Evolutionary conservation across 37 sponge, comb jelly and placozoan genomes (phyloP).

Genomic region (Chondrosia reniformis): DNA sequence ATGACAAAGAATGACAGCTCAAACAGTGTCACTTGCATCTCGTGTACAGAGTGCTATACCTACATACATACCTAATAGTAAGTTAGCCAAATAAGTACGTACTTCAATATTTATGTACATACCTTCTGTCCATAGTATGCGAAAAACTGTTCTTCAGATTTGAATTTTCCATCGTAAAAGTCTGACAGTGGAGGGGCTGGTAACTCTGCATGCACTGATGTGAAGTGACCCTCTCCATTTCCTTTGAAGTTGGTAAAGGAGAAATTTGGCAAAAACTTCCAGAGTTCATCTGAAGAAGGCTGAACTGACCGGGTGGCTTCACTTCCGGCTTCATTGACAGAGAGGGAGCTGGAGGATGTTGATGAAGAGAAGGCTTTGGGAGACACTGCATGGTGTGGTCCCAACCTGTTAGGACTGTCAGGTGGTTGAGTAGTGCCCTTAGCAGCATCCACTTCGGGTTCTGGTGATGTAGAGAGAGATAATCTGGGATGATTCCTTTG

Average conservation of each 20-base stretch:
- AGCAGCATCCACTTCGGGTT: too few species aligned
- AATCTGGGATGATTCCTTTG: too few species aligned
- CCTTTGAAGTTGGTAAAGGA: not conserved
- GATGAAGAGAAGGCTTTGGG: not conserved
- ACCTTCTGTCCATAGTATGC: conserved; percentile 16
- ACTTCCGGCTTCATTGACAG: not conserved
- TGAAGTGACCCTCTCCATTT: not conserved
- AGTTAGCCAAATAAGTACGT: not conserved
- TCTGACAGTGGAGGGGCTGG: conserved; percentile 20
- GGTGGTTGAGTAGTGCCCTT: too few species aligned
- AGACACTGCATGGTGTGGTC: too few species aligned
- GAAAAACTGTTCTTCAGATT: not conserved
- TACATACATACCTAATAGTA: not conserved
- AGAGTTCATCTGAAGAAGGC: too few species aligned
- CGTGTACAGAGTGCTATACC: not conserved
- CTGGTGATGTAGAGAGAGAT: too few species aligned
- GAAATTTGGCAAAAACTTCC: too few species aligned
- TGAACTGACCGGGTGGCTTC: too few species aligned
- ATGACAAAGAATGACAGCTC: not conserved
- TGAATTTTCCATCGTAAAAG: conserved; percentile 17
- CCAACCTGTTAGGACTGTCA: too few species aligned
- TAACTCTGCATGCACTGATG: not conserved
- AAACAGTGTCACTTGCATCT: not conserved
- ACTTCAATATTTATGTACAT: not conserved
- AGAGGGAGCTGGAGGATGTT: conserved; percentile 9